Evolutionary conservation across 2,888 invertebrate genomes (phyloP), one percentile per base, ranked within the genome.

Genomic region (Rhogogaster chlorosoma): DNA sequence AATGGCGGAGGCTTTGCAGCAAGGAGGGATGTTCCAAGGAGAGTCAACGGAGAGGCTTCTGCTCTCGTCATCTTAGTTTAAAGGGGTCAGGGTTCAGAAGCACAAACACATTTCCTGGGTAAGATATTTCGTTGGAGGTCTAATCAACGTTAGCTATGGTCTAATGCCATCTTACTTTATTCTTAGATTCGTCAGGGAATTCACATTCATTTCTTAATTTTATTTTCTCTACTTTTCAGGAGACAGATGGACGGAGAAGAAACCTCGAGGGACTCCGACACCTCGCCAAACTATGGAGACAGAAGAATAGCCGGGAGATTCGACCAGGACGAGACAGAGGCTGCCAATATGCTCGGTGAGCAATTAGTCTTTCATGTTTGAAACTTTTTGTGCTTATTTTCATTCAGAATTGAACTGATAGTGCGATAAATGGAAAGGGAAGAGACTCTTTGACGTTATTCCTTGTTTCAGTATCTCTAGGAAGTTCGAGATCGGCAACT

Each of bases 1-100:
- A 99, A 93, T 99, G 99, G 99, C 96, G 99, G 87, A 95, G 99
- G 90, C 95, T 99, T 87, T 99, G 99, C 94, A 99, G 99, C 86
- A 98, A 98, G 93, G 98, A 98, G 91, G 98, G 98, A 84, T 99
- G 99, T 94, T 97, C 97, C 57, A 98, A 98, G 94, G 99, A 99
- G 95, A 99, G 99, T 91, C 99, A 99, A 94, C 95, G 99, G 61
- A 95, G 99, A 89, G 99, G 99, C 61, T 99, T 96, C 94, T 99
- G 99, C 94, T 99, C 99, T 32, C 95, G 99, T 83, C 99, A 99
- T 94, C 95, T 99, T 89, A 99, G 98, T 89, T 95, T 99, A 90
- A 97, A 98, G 92, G 98, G 98, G 67, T 91, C 93, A 45, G 91
- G 91, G 75, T 90, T 93, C 75, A 90, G 93, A 84, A 92, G 91